phyloP scores from a whole-genome alignment of 2,888 invertebrate genomes.

The Limnephilus lunatus region DNA sequence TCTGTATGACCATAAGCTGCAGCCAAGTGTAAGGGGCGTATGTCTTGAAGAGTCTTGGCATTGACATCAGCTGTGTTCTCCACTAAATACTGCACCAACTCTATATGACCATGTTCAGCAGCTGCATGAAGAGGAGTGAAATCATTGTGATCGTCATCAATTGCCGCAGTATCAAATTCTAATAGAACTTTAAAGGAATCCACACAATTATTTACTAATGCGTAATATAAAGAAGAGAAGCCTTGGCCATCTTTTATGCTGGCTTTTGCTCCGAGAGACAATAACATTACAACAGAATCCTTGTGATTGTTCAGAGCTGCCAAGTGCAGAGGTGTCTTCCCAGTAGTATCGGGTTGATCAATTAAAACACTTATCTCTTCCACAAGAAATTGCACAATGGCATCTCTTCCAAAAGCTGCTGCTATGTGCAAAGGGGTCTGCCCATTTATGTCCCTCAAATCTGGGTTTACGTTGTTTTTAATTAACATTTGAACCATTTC shows the following conservation, averaged over 20 bases:
- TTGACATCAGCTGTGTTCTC: slow-evolving; percentile 5
- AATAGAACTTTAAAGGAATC: neutral
- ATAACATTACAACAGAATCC: neutral
- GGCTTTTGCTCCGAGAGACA: neutral
- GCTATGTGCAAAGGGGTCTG: slow-evolving; percentile 29
- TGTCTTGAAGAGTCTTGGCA: neutral
- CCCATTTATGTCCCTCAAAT: neutral
- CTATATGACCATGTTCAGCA: neutral
- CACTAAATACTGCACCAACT: neutral
- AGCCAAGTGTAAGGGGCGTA: neutral
- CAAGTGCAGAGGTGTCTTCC: neutral
- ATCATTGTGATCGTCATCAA: neutral
- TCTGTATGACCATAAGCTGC: slow-evolving; percentile 5
- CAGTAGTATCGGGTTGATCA: neutral
- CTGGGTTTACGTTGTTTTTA: neutral
- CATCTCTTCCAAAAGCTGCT: slow-evolving; percentile 6
- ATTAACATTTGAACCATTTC: neutral
- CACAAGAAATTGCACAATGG: neutral
- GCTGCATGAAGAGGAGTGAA: neutral
- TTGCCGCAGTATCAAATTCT: neutral
- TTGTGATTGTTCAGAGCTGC: slow-evolving; percentile 8
- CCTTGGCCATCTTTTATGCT: neutral
- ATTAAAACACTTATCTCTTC: neutral
- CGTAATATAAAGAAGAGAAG: neutral
- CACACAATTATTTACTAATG: neutral